Conservation (phyloP, 2,888 invertebrate genomes). For the Hyalella azteca region DNA sequence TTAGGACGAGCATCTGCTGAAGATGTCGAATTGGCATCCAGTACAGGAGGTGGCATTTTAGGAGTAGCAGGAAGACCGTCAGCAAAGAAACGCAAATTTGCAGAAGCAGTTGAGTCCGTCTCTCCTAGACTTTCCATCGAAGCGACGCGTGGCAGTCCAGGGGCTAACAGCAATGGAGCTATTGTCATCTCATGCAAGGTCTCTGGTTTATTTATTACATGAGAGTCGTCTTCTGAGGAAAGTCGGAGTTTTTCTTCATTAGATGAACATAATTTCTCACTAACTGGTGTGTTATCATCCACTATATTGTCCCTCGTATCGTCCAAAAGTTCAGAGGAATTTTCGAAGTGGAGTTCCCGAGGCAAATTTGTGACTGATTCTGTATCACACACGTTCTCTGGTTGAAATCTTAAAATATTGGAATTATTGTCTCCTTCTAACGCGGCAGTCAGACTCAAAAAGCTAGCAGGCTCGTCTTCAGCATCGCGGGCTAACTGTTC, state of each 20-base stretch:
- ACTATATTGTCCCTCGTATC: too few species aligned
- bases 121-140: slow-evolving; percentile 56
- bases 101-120: slow-evolving; percentile 52
- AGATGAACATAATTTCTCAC: background rate
- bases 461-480: slow-evolving; percentile 45
- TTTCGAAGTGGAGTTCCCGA: background rate
- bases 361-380: too few species aligned
- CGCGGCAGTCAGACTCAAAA: slow-evolving; percentile 23
- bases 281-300: background rate
- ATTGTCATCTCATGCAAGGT: background rate
- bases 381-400: background rate
- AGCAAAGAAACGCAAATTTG: slow-evolving; percentile 37
- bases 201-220: slow-evolving; percentile 38
- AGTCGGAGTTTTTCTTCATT: background rate
- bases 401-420: background rate
- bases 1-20: background rate
- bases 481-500: slow-evolving; percentile 54
- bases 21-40: background rate
- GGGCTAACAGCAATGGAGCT: background rate
- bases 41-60: background rate
- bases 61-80: slow-evolving; percentile 10
- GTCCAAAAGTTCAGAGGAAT: background rate
- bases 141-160: slow-evolving; percentile 45
- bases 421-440: background rate
- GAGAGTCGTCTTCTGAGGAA: background rate